Evolutionary conservation across 2,888 invertebrate species (phyloP).

Genomic region (Melieria picta): DNA sequence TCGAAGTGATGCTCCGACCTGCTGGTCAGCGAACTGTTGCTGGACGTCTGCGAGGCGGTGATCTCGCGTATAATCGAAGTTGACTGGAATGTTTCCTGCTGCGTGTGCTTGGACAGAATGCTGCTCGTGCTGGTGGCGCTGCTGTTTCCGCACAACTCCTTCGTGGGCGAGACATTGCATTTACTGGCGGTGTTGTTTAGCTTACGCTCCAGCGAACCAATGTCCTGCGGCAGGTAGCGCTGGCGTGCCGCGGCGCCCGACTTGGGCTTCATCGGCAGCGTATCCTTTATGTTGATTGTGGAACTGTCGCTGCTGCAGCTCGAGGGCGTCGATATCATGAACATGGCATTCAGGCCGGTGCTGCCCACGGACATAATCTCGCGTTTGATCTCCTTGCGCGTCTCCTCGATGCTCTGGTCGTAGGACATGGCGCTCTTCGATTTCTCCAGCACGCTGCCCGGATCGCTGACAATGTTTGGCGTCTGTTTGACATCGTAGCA

Average conservation of each 20-base stretch:
- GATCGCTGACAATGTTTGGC: constrained; percentile 37
- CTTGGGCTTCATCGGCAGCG: constrained; percentile 55
- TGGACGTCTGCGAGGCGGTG: constrained; percentile 40
- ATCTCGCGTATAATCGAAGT: constrained; percentile 59
- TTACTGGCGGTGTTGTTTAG: neutral
- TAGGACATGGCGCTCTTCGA: constrained; percentile 51
- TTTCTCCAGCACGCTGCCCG: constrained; percentile 48
- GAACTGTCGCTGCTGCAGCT: neutral
- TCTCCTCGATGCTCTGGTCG: constrained; percentile 58
- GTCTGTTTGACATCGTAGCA: constrained; percentile 13
- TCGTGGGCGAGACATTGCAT: too few relatives aligned
- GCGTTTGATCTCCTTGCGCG: constrained; percentile 64
- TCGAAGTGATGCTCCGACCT: constrained; percentile 54
- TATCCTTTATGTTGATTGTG: constrained; percentile 23
- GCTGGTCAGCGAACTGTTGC: constrained; percentile 10
- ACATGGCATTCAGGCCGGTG: constrained; percentile 63
- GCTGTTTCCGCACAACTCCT: neutral
- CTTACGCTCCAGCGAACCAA: constrained; percentile 52
- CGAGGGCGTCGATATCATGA: constrained; percentile 48
- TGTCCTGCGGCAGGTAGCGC: constrained; percentile 70
- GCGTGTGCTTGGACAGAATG: constrained; percentile 49
- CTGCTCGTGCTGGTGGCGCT: constrained; percentile 11
- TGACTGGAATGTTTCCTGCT: constrained; percentile 60
- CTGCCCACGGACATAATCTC: constrained; percentile 69
- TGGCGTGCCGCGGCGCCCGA: constrained; percentile 70